A percentile compares a stretch with the other conserved stretches of the same genome.
phyloP scores from a whole-genome alignment of 2,113 vertebrate genomes.

The Bungarus multicinctus region DNA sequence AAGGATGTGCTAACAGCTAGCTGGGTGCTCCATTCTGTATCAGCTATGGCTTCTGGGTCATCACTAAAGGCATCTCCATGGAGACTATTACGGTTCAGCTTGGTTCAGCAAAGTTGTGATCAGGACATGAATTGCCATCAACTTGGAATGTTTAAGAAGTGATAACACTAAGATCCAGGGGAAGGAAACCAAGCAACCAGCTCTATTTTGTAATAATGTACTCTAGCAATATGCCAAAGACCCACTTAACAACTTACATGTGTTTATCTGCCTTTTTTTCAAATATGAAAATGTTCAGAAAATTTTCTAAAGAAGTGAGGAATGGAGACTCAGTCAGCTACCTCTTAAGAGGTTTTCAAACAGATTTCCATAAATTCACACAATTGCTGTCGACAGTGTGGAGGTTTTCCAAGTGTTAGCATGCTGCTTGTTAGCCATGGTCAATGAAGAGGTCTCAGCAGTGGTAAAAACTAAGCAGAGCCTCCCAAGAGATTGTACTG shows the following conservation, averaged over 20 bases:
- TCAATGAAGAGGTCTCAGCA: background rate
- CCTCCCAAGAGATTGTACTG: background rate
- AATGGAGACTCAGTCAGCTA: background rate
- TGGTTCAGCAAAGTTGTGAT: background rate
- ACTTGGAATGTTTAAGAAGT: background rate
- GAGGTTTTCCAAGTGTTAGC: background rate
- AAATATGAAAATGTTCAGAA: background rate
- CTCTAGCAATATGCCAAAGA: background rate
- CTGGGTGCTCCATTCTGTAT: background rate
- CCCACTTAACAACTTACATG: background rate
- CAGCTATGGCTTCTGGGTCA: background rate
- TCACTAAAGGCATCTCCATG: background rate
- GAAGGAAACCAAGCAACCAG: background rate
- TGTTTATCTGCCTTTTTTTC: background rate
- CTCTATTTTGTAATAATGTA: background rate
- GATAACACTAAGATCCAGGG: background rate
- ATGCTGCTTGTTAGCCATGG: constrained; percentile 17
- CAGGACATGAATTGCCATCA: background rate
- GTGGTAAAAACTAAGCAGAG: background rate
- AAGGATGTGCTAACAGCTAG: background rate
- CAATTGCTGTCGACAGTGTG: background rate
- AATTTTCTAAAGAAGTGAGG: background rate
- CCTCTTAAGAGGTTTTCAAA: background rate
- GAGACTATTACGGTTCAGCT: background rate
- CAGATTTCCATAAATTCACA: background rate